Percentiles rank a stretch among this genome's conserved stretches.
phyloP scores from a whole-genome alignment of 2,888 invertebrate genomes.

The Drosophila fungiperda region DNA sequence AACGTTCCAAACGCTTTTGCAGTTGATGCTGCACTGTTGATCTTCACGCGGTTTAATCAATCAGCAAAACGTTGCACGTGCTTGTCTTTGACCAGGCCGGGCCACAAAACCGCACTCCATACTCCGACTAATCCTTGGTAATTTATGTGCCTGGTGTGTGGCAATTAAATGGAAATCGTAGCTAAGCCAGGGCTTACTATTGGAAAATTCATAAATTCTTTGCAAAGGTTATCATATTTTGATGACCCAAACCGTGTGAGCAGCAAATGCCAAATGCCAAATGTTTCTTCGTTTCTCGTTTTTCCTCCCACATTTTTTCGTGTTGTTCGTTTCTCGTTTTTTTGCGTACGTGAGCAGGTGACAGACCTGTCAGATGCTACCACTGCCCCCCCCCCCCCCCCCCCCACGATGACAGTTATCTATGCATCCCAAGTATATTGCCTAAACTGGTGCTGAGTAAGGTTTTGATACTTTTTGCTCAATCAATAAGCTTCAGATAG shows the following conservation, averaged over 20 bases:
- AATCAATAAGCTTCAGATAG: constrained; percentile 65
- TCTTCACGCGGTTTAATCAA: constrained; percentile 74
- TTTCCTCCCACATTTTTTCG: background rate
- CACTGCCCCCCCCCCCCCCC: background rate
- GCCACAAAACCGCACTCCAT: constrained; percentile 21
- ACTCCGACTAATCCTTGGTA: constrained; percentile 31
- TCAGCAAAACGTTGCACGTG: constrained; percentile 73
- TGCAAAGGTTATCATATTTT: constrained; percentile 53
- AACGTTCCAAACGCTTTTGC: constrained; percentile 56
- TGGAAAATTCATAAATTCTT: constrained; percentile 70
- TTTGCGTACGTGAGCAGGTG: constrained; percentile 73
- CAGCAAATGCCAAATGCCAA: constrained; percentile 39
- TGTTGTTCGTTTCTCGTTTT: constrained; percentile 9
- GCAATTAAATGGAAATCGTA: constrained; percentile 52
- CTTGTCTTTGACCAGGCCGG: constrained; percentile 15
- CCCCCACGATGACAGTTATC: constrained; percentile 55
- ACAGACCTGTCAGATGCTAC: constrained; percentile 65
- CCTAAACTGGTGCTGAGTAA: constrained; percentile 16
- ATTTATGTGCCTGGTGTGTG: constrained; percentile 67
- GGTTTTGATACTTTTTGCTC: constrained; percentile 52
- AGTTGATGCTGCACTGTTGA: constrained; percentile 50
- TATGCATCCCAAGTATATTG: constrained; percentile 39
- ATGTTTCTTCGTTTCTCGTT: constrained; percentile 21
- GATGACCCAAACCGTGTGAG: constrained; percentile 27
- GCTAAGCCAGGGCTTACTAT: constrained; percentile 43